Base-by-base conservation (phyloP, 1,140 invertebrate species). In the Ceratosolen solmsi region DNA sequence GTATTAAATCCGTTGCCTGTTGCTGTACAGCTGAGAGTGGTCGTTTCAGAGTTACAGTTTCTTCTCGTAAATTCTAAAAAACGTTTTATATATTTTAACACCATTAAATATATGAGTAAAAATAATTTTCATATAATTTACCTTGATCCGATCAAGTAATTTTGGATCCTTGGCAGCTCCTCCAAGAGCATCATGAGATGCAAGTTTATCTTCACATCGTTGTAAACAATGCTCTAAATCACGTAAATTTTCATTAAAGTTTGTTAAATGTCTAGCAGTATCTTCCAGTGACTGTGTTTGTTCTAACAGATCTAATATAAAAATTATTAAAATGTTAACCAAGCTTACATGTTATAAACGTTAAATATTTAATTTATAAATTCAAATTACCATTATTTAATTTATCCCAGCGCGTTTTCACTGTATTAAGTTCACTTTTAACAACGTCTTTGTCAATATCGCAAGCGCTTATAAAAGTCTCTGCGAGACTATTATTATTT, bases 371-470 rank as follows among this genome's bases (percentile, higher is more conserved):
- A 75, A 56, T 60, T 51, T 20, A 60, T 49, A 8, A 33, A 20
- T n/a, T 7, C 15, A 65, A 74, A 72, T 92, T 86, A 93, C 96
- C 96, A 87, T 97, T 96, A 87, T 98, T 98, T 0, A 99, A 92
- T 87, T 94, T 94, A 87, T 98, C 97, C 98, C 98, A 99, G 87
- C 96, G 92, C 76, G 95, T 94, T 90, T 96, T 97, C 88, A 98
- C 94, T 71, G 94, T 93, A 76, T 94, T 92, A 2, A 98, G 90
- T 87, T 98, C 96, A 46, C 95, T 94, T 87, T 96, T 95, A 0
- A 99, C 96, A 17, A 96, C 94, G 65, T 98, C 96, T 87, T 98
- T 96, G 87, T 98, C 97, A 75, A 96, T 94, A 87, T 99, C 97
- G 84, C 97, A 98, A 74, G 96, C 94, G 3, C 93, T 93, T 30